Percentiles rank a stretch among this genome's conserved stretches.
These are phyloP conservation scores for Brachycybe producta DNA, from an alignment of 2,888 invertebrate species.

Conservation along the genomic window DNA sequence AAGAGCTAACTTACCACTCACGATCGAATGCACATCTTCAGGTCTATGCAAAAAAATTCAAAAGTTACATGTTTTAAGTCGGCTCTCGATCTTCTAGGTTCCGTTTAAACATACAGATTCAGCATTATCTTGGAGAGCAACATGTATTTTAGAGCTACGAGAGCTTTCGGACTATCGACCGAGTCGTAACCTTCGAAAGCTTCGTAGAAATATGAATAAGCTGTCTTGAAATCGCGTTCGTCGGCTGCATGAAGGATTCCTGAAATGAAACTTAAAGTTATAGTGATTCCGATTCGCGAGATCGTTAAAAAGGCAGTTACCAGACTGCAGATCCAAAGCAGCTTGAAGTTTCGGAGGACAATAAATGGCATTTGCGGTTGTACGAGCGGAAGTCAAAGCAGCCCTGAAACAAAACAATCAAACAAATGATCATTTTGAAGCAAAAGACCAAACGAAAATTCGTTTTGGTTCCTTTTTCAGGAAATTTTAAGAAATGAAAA, in stretches of 20 bases:
- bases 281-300: background rate
- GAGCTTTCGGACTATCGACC: slow-evolving; percentile 76
- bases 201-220: slow-evolving; percentile 98
- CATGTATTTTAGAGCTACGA: slow-evolving; percentile 98
- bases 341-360: slow-evolving; percentile 98
- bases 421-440: background rate
- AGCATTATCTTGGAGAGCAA: slow-evolving; percentile 96
- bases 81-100: background rate
- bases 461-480: too few relatives aligned
- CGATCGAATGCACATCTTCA: slow-evolving; percentile 87
- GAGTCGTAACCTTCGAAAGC: slow-evolving; percentile 98
- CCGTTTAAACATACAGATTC: slow-evolving; percentile 41
- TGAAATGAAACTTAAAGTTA: slow-evolving; percentile 20
- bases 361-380: slow-evolving; percentile 99
- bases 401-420: slow-evolving; percentile 45
- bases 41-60: too few relatives aligned
- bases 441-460: too few relatives aligned
- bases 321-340: slow-evolving; percentile 90
- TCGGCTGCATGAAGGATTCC: slow-evolving; percentile 96
- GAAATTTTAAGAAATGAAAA: too few relatives aligned
- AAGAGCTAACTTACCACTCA: slow-evolving; percentile 91
- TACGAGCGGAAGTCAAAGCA: slow-evolving; percentile 91
- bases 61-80: slow-evolving; percentile 1
- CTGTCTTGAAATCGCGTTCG: slow-evolving; percentile 98
- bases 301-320: slow-evolving; percentile 33